A percentile compares a stretch with the other conserved stretches of the same genome.
phyloP scores from a whole-genome alignment of 30 jellyfish, hydroid and myxozoan genomes.

The Aurelia sp. region DNA sequence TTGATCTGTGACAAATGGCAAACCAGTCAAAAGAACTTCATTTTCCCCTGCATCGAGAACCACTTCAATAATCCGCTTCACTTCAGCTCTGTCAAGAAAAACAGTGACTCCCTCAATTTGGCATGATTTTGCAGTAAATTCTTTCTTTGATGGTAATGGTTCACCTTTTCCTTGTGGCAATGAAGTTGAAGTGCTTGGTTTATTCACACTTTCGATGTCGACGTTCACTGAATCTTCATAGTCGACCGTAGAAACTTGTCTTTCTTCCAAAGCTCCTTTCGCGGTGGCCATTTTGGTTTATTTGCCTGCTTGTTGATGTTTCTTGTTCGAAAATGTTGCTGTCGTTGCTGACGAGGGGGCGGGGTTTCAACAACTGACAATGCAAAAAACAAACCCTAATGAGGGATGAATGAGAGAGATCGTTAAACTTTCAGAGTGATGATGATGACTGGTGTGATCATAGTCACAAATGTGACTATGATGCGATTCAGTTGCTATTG shows the following conservation, averaged over 20 bases:
- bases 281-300: too few relatives aligned
- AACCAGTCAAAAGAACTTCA: constrained; percentile 73
- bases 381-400: too few relatives aligned
- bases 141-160: background rate
- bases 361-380: too few relatives aligned
- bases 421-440: too few relatives aligned
- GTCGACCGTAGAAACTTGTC: background rate
- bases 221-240: background rate
- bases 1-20: constrained; percentile 80
- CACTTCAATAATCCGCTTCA: constrained; percentile 68
- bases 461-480: too few relatives aligned
- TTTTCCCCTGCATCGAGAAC: constrained; percentile 52
- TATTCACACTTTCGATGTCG: background rate
- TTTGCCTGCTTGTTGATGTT: too few relatives aligned
- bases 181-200: background rate
- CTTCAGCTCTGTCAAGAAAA: constrained; percentile 96
- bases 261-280: too few relatives aligned
- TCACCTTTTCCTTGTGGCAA: background rate
- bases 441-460: too few relatives aligned
- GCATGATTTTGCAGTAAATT: constrained; percentile 40
- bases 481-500: too few relatives aligned
- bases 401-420: too few relatives aligned
- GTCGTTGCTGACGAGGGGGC: too few relatives aligned
- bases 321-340: too few relatives aligned
- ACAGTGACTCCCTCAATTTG: constrained; percentile 90